phyloP scores from a whole-genome alignment of 2,113 vertebrate species.

The Rafetus swinhoei region DNA sequence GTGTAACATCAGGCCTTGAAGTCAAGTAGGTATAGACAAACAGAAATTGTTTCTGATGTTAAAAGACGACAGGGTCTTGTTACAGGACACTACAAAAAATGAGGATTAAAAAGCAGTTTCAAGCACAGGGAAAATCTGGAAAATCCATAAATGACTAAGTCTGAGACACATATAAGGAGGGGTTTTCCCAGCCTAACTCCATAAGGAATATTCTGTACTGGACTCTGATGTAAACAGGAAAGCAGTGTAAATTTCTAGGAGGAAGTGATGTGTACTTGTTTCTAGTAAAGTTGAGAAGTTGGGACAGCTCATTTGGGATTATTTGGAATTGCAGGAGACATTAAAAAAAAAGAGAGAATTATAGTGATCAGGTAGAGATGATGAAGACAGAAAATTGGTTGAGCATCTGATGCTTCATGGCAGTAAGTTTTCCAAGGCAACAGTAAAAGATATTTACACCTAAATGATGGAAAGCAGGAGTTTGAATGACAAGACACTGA shows the following conservation, averaged over 20 bases:
- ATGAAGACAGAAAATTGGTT: neutral
- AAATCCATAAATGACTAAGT: neutral
- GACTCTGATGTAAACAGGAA: neutral
- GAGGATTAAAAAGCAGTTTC: neutral
- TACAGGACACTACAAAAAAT: neutral
- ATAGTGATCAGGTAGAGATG: neutral
- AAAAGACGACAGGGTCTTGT: neutral
- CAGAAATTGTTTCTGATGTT: neutral
- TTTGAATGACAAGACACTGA: neutral
- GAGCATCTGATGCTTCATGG: neutral
- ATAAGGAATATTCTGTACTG: neutral
- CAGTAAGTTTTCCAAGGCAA: slow-evolving; percentile 16
- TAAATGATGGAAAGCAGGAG: neutral
- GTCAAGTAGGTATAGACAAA: neutral
- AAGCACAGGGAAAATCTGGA: neutral
- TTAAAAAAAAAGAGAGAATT: neutral
- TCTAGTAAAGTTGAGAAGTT: neutral
- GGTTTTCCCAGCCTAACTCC: slow-evolving; percentile 21
- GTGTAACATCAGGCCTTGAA: neutral
- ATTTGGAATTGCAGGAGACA: neutral
- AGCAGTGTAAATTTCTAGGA: neutral
- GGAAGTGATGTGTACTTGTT: neutral
- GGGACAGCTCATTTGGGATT: neutral
- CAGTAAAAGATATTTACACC: neutral
- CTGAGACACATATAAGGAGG: neutral